Base-by-base conservation (phyloP, 1,140 invertebrate genomes). In the Nasonia vitripennis region DNA sequence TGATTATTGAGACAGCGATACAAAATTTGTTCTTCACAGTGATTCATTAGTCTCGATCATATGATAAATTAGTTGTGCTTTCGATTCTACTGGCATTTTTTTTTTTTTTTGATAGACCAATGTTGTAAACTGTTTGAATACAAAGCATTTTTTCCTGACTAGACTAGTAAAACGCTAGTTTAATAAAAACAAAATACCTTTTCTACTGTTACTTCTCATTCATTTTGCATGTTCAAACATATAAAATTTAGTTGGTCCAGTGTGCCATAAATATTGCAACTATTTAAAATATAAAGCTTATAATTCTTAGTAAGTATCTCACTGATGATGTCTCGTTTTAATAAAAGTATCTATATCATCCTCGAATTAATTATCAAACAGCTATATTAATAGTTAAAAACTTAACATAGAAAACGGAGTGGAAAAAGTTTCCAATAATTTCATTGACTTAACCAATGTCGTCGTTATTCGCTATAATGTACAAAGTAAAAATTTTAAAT, bases 201-300 rank as follows among this genome's bases (percentile, higher is more conserved):
- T 20, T 78, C 71, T 70, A 84, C 86, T 62, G 84, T 73, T 55
- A 71, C 45, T 78, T 83, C 86, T 83, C 10, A 83, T 79, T 55
- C 37, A 70, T 41, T 48, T 84, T 84, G 51, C 27, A 70, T 68
- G 77, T 80, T 80, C 37, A 77, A 79, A 81, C 67, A 34, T 10
- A 67, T 82, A 86, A 87, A 87, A 87, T 87, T 87, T 87, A 87
- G 86, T 90, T 90, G 89, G 88, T 90, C 89, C 88, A 87, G 79
- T 78, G 20, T 86, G 84, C 80, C 51, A 41, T 82, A 73, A 78
- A 20, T 81, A 75, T 86, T 62, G 71, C 51, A 78, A 71, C 48
- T 73, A 82, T 82, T 78, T 14, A 62, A 80, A 80, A 79, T 74
- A 17, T 85, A 55, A 87, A 83, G 20, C 75, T 83, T 85, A 86